phyloP scores from a whole-genome alignment of 92 coral and sea anemone genomes.

The Epizoanthus scotinus region DNA sequence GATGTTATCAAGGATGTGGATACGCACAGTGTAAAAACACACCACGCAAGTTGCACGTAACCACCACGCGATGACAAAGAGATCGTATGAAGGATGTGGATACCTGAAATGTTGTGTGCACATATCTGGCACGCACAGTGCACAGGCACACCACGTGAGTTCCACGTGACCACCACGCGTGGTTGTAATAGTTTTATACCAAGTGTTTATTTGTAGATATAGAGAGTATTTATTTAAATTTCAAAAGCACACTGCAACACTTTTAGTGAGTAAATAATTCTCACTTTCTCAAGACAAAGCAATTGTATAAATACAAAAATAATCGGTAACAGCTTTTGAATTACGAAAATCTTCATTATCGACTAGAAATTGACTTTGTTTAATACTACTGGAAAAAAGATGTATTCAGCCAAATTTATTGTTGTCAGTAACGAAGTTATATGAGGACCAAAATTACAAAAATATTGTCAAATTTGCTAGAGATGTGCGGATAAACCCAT shows the following conservation, averaged over 20 bases:
- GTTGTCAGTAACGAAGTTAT: conserved; percentile 10
- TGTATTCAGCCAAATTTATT: neutral
- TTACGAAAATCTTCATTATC: conserved; percentile 37
- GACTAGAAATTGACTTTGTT: conserved; percentile 24
- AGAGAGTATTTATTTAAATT: conserved; percentile 44
- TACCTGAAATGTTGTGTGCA: conserved; percentile 17
- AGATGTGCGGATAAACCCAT: conserved; percentile 12
- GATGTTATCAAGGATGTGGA: conserved; percentile 6
- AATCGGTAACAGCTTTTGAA: neutral
- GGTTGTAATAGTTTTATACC: conserved; percentile 39
- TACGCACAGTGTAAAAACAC: conserved; percentile 33
- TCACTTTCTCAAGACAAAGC: conserved; percentile 6
- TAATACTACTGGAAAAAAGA: neutral
- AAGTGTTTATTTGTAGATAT: conserved; percentile 43
- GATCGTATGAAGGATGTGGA: too few relatives aligned
- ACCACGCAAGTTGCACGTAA: conserved; percentile 32
- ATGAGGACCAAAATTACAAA: neutral
- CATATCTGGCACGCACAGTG: conserved; percentile 32
- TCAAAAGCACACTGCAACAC: conserved; percentile 30
- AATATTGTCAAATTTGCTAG: conserved; percentile 18
- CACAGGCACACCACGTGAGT: conserved; percentile 31
- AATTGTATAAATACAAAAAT: neutral
- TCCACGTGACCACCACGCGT: conserved; percentile 33
- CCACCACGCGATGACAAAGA: conserved; percentile 19
- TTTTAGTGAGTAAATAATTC: conserved; percentile 11